These are phyloP conservation scores for Rana temporaria DNA, from an alignment of 2,113 vertebrate genomes.

Conservation along the genomic window DNA sequence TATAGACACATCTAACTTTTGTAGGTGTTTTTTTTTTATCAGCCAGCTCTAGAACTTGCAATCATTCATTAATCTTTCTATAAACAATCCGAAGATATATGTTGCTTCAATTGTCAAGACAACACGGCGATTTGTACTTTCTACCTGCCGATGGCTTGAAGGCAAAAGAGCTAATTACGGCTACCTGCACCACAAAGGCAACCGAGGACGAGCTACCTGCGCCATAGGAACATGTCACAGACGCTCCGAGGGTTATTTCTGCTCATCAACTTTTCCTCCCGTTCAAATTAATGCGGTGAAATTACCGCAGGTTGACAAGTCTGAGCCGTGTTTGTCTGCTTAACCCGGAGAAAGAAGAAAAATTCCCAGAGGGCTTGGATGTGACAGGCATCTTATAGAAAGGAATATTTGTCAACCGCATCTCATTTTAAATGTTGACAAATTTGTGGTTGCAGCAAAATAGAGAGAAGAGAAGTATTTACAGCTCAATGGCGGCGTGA, in stretches of 20 bases:
- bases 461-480: conserved; percentile 15
- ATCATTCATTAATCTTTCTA: too few species aligned
- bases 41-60: too few species aligned
- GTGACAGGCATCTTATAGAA: conserved; percentile 43
- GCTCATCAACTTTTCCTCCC: background rate
- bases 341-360: conserved; percentile 27
- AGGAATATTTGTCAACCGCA: conserved; percentile 46
- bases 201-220: background rate
- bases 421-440: conserved; percentile 54
- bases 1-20: too few species aligned
- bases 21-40: too few species aligned
- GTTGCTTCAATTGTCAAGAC: too few species aligned
- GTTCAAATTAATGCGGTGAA: conserved; percentile 46
- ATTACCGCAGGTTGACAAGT: conserved; percentile 42
- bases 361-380: conserved; percentile 23
- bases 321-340: conserved; percentile 20
- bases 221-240: background rate
- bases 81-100: too few species aligned
- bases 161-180: conserved; percentile 15
- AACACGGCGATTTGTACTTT: too few species aligned
- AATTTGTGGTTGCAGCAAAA: conserved; percentile 47
- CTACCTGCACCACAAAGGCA: background rate
- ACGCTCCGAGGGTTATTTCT: background rate
- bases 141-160: background rate
- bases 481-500: conserved; percentile 37